Percentiles rank a stretch among this genome's conserved stretches.
phyloP scores from a whole-genome alignment of 2,113 vertebrate species.

The Mastomys coucha region DNA sequence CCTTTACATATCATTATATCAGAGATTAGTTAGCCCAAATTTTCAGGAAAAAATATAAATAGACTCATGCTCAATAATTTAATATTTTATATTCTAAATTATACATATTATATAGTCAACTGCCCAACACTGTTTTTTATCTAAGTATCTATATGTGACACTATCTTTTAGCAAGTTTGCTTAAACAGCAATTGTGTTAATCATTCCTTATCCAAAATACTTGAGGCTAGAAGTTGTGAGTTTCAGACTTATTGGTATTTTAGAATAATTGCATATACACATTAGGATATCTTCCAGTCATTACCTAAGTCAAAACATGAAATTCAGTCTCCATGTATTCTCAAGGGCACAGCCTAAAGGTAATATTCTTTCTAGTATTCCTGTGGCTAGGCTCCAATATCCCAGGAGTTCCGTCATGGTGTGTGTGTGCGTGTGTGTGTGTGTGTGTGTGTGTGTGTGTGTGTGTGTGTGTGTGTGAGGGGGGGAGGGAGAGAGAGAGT shows the following conservation, averaged over 20 bases:
- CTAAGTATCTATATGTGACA: conserved; percentile 23
- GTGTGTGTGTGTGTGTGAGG: not conserved
- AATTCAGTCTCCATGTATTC: not conserved
- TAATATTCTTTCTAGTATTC: not conserved
- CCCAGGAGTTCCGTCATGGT: not conserved
- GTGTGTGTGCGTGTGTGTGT: no score
- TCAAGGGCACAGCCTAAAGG: not conserved
- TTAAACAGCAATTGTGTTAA: not conserved
- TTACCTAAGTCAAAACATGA: not conserved
- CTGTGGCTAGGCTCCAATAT: not conserved
- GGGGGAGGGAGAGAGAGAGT: no score
- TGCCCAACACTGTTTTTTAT: conserved; percentile 4
- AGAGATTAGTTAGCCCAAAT: not conserved
- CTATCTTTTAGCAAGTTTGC: not conserved
- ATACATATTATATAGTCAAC: not conserved
- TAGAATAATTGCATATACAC: not conserved
- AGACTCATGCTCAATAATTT: not conserved
- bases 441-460: no score
- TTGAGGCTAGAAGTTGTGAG: not conserved
- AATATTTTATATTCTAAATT: not conserved
- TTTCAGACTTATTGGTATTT: not conserved
- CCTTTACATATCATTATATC: conserved; percentile 3
- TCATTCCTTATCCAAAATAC: not conserved
- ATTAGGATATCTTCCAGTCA: no score
- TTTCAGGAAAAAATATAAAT: conserved; percentile 24